Conservation (phyloP, 2,888 invertebrate species). For the Mallateleia sp. region DNA sequence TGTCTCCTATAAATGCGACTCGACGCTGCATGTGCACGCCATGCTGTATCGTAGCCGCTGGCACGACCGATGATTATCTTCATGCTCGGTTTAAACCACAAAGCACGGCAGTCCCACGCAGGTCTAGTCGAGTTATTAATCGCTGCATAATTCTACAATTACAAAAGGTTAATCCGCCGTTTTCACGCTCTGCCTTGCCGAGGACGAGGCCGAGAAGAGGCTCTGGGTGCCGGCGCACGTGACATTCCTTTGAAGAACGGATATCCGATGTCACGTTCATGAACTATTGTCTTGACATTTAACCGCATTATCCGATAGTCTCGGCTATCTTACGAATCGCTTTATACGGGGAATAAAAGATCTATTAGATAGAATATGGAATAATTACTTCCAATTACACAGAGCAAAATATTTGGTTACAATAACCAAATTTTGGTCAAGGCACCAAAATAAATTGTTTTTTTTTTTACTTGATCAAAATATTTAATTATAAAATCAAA, state of each 20-base stretch:
- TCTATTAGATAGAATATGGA: no score
- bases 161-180: constrained; percentile 86
- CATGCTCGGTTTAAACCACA: constrained; percentile 86
- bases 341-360: no score
- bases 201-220: constrained; percentile 42
- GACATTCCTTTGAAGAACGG: constrained; percentile 57
- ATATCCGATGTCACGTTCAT: constrained; percentile 63
- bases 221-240: constrained; percentile 47
- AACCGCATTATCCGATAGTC: no score
- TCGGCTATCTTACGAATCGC: no score
- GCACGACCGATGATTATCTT: constrained; percentile 87
- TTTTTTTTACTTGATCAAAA: no score
- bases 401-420: no score
- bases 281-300: no score
- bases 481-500: no score
- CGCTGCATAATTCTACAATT: constrained; percentile 87
- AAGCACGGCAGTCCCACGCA: constrained; percentile 86
- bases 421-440: no score
- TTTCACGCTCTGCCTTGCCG: constrained; percentile 85
- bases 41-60: constrained; percentile 77
- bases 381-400: no score
- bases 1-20: constrained; percentile 77
- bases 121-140: constrained; percentile 87
- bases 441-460: no score
- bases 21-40: constrained; percentile 73